A percentile compares a stretch with the other conserved stretches of the same genome.
Evolutionary conservation across 2,888 invertebrate species (phyloP).

Genomic region (Drosophila emarginata): DNA sequence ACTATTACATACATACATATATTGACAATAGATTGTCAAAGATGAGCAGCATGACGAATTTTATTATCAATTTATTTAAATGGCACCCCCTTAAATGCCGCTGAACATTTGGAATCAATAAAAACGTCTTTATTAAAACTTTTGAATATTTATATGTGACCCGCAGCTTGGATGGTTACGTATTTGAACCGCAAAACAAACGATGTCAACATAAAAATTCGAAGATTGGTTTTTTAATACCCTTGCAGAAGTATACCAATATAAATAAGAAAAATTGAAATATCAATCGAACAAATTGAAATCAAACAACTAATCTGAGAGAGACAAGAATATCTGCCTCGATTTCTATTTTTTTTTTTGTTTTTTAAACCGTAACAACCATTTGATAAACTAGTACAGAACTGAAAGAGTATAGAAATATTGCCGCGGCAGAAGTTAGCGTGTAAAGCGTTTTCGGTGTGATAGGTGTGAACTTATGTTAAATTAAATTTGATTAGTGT

Average conservation of each 20-base stretch:
- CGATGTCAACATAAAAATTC: background rate
- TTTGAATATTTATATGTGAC: conserved; percentile 48
- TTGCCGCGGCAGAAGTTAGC: too few species aligned
- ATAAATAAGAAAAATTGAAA: too few species aligned
- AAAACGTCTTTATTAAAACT: conserved; percentile 20
- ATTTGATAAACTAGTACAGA: background rate
- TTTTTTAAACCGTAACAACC: too few species aligned
- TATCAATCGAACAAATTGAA: too few species aligned
- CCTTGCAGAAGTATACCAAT: too few species aligned
- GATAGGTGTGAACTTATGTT: conserved; percentile 37
- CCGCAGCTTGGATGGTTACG: background rate
- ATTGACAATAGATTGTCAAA: conserved; percentile 12
- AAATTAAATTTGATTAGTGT: conserved; percentile 7
- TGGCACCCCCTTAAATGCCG: conserved; percentile 6
- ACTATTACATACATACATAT: background rate
- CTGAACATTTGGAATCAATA: conserved; percentile 31
- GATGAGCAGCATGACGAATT: conserved; percentile 24
- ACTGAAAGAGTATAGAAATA: too few species aligned
- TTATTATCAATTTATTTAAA: conserved; percentile 38
- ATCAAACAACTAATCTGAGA: too few species aligned
- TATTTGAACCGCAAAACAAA: background rate
- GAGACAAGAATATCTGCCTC: too few species aligned
- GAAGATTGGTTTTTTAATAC: too few species aligned
- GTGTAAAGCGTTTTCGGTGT: conserved; percentile 21
- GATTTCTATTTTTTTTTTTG: too few species aligned